Base-by-base conservation (phyloP, 2,888 invertebrate species). In the Seladonia tumulorum region DNA sequence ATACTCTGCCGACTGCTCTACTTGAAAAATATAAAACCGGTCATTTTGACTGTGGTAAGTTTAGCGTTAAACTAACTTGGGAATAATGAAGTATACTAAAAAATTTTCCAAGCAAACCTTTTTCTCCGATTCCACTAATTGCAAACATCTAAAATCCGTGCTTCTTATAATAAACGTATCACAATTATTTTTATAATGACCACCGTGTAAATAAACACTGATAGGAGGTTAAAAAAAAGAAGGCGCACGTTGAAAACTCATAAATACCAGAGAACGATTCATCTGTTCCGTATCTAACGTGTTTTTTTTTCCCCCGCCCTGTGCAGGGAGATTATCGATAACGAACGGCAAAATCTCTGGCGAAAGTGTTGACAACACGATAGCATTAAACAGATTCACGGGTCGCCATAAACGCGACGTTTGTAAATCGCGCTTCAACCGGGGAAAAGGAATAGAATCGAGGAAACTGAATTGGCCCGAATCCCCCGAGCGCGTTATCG, bases 381-480 rank as follows among this genome's bases (percentile, higher is more conserved):
- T 85, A 85, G 78, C 81, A 73, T 81, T 87, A 89, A 89, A 89
- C 87, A 79, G 70, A 82, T 83, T 82, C 81, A 79, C 81, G 74
- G 74, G 81, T 81, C 66, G 60, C 66, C 77, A 72, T 45, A 72
- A 68, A 75, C 42, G 83, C 25, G 74, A 76, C 80, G 60, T 29
- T 73, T 83, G 76, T 83, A 82, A 88, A 86, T 66, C 82, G 82
- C 49, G 73, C 63, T 76, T 60, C 29, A 74, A 78, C 47, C 35
- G 86, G 79, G 76, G 76, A 73, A 74, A 82, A 82, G 77, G 68
- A 80, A 80, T 60, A 39, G 84, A 77, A 88, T 75, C 86, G 87
- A 71, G 86, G 88, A 90, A 92, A 85, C 86, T 90, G 91, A 92
- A 92, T 92, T 91, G 88, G 88, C 39, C 63, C 60, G 87, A 88